Percentiles rank a stretch among this genome's conserved stretches.
Evolutionary conservation across 2,888 invertebrate genomes (phyloP).

Genomic region (Abscondita cerata): DNA sequence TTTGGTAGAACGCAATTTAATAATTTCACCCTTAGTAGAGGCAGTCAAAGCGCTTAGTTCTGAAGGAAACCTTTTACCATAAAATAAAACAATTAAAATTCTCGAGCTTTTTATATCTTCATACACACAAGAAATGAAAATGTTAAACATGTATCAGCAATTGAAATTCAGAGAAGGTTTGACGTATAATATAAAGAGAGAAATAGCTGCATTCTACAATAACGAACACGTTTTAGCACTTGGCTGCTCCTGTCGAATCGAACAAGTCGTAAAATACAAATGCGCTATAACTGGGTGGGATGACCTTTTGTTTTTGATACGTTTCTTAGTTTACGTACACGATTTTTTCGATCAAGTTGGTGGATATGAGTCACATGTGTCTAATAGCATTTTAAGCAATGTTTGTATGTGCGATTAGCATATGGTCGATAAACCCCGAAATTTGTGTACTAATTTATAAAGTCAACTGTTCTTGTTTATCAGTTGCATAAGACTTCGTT

Average conservation of each 20-base stretch:
- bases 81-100: neutral
- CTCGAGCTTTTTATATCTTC: constrained; percentile 2
- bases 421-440: too few species aligned
- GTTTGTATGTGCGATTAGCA: too few species aligned
- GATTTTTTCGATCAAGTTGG: neutral
- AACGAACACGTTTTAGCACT: constrained; percentile 50
- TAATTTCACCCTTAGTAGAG: too few species aligned
- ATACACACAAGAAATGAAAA: constrained; percentile 32
- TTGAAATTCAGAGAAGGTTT: constrained; percentile 47
- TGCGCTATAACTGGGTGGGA: constrained; percentile 28
- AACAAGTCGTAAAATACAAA: constrained; percentile 45
- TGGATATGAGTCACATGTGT: too few species aligned
- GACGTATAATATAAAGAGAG: constrained; percentile 46
- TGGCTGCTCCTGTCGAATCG: constrained; percentile 43
- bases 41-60: too few species aligned
- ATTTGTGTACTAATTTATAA: too few species aligned
- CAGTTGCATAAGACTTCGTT: too few species aligned
- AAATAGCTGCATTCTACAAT: constrained; percentile 44
- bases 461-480: too few species aligned
- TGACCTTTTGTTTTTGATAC: constrained; percentile 17
- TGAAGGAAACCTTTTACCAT: too few species aligned
- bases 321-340: neutral
- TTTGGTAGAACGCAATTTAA: too few species aligned
- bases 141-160: constrained; percentile 34
- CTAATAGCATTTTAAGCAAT: too few species aligned